Evolutionary conservation across 2,888 invertebrate genomes (phyloP).

Genomic region (Meteorus cinctellus): DNA sequence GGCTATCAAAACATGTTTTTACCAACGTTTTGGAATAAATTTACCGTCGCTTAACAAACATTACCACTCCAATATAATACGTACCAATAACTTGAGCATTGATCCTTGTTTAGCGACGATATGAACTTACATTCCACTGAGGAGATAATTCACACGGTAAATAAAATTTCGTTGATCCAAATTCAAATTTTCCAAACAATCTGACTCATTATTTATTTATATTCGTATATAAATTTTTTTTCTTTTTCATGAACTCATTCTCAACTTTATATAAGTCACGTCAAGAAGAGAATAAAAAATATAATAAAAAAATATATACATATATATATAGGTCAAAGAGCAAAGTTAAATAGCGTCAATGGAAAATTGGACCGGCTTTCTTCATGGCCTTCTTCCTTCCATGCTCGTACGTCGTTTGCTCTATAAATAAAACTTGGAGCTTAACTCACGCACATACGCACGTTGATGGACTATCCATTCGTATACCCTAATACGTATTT

Average conservation of each 20-base stretch:
- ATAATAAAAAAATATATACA: background rate
- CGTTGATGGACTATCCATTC: slow-evolving; percentile 27
- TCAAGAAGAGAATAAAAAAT: background rate
- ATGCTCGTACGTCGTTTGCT: slow-evolving; percentile 37
- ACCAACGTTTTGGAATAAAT: background rate
- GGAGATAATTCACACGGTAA: background rate
- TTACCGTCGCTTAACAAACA: too few species aligned
- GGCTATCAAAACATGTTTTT: background rate
- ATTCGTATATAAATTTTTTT: background rate
- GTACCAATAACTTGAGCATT: too few species aligned
- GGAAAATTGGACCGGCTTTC: slow-evolving; percentile 54
- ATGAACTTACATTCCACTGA: background rate
- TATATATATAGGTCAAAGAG: slow-evolving; percentile 1
- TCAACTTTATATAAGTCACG: background rate
- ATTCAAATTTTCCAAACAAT: background rate
- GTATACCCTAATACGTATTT: slow-evolving; percentile 16
- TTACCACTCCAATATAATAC: too few species aligned
- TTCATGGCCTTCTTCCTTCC: slow-evolving; percentile 62
- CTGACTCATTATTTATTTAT: background rate
- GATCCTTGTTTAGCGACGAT: too few species aligned
- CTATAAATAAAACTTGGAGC: slow-evolving; percentile 51
- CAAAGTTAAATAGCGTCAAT: slow-evolving; percentile 8
- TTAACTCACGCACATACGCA: slow-evolving; percentile 19
- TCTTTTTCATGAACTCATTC: background rate
- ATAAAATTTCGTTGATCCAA: background rate